Conservation (phyloP, 2,888 invertebrate species). For the Drosophila setosimentum region DNA sequence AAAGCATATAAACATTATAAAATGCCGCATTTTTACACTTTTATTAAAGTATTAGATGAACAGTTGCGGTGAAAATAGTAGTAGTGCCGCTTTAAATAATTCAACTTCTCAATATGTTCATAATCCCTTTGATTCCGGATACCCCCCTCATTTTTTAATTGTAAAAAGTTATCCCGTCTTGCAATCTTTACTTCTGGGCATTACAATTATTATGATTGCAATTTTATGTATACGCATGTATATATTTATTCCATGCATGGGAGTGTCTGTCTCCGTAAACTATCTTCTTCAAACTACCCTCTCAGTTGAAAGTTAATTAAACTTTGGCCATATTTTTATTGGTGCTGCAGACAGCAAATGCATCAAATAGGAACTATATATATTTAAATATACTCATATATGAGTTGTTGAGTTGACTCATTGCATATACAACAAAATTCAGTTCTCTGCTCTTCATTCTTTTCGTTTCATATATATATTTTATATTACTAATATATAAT, state of each 20-base stretch:
- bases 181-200: too few species aligned
- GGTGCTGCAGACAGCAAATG: not conserved
- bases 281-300: not conserved
- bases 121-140: not conserved
- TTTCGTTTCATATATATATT: not conserved
- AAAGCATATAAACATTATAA: constrained; percentile 3
- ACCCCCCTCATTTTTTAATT: too few species aligned
- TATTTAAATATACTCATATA: not conserved
- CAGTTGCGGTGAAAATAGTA: not conserved
- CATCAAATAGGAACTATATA: not conserved
- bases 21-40: not conserved
- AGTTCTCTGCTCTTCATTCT: not conserved
- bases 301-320: not conserved
- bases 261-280: not conserved
- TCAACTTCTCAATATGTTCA: not conserved
- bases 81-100: not conserved
- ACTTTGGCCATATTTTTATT: not conserved
- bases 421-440: not conserved
- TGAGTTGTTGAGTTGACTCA: not conserved
- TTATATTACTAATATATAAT: not conserved
- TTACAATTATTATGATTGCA: not conserved
- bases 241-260: not conserved
- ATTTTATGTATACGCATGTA: not conserved
- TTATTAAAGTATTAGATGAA: not conserved
- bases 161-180: too few species aligned